Conservation (phyloP, 2,888 invertebrate species). For the Lasioglossum leucozonium region DNA sequence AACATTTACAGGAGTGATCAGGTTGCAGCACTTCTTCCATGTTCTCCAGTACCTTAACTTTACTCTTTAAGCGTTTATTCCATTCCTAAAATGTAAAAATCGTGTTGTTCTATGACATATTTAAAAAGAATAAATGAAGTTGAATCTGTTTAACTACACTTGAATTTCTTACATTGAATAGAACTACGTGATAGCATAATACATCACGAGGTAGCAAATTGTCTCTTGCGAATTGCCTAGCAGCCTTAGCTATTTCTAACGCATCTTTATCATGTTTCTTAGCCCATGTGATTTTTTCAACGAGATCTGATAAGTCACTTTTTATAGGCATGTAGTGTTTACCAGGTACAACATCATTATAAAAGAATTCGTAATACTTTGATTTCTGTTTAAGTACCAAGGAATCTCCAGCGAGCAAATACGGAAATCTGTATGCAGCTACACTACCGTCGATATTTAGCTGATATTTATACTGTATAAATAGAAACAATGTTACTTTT, state of each 20-base stretch:
- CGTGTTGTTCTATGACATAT: conserved; percentile 55
- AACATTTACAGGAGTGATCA: conserved; percentile 83
- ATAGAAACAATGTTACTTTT: conserved; percentile 33
- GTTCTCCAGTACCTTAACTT: conserved; percentile 86
- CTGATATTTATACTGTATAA: conserved; percentile 96
- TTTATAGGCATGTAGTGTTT: conserved; percentile 94
- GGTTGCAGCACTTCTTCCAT: conserved; percentile 88
- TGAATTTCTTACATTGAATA: conserved; percentile 78
- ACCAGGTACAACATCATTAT: conserved; percentile 90
- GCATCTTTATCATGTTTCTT: conserved; percentile 89
- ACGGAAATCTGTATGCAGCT: conserved; percentile 97
- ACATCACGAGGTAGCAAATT: conserved; percentile 93
- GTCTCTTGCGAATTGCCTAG: conserved; percentile 90
- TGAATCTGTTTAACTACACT: conserved; percentile 34
- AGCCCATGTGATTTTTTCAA: conserved; percentile 92
- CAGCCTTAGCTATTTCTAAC: conserved; percentile 88
- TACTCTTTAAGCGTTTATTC: conserved; percentile 88
- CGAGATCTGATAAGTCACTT: conserved; percentile 91
- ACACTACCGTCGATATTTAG: conserved; percentile 98
- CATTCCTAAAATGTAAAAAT: conserved; percentile 87
- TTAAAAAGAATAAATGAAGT: conserved; percentile 52
- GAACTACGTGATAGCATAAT: conserved; percentile 93
- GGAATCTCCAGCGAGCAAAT: conserved; percentile 94
- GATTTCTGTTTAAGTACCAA: conserved; percentile 97
- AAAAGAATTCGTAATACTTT: conserved; percentile 97